phyloP scores from a whole-genome alignment of 2,797 vertebrate genomes.

The Coranthus polyacanthus region DNA sequence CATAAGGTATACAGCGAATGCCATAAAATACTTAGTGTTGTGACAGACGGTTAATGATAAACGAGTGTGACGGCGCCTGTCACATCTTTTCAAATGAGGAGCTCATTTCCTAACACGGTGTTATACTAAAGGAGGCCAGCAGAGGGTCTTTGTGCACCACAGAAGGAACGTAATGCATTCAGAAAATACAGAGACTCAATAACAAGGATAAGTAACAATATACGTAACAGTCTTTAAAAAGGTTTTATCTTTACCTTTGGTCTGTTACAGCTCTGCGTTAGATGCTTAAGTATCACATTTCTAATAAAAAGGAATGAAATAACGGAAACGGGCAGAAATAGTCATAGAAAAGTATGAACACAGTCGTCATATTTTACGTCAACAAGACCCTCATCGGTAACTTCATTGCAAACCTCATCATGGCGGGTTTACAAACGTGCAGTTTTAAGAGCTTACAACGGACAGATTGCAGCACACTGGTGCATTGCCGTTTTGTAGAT shows the following conservation, averaged over 20 bases:
- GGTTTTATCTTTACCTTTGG: too few relatives aligned
- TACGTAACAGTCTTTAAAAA: too few relatives aligned
- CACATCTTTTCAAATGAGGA: neutral
- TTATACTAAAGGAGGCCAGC: constrained; percentile 52
- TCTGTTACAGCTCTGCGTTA: too few relatives aligned
- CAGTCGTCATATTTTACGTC: constrained; percentile 1
- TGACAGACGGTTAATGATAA: neutral
- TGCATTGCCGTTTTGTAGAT: constrained; percentile 26
- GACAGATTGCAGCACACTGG: constrained; percentile 4
- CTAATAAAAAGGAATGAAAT: too few relatives aligned
- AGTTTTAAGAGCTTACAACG: constrained; percentile 8
- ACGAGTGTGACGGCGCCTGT: too few relatives aligned
- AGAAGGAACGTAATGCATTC: constrained; percentile 1
- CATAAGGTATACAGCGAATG: neutral
- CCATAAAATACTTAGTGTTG: neutral
- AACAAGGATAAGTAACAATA: neutral
- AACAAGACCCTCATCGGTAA: constrained; percentile 16
- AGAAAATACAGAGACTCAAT: constrained; percentile 6
- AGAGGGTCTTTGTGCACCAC: constrained; percentile 65
- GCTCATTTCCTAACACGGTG: constrained; percentile 16
- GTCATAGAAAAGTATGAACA: neutral
- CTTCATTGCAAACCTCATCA: neutral
- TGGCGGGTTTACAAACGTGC: constrained; percentile 8
- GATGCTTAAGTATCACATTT: too few relatives aligned
- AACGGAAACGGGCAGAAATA: too few relatives aligned